phyloP scores from a whole-genome alignment of 2,113 vertebrate species.

The Notothenia coriiceps region DNA sequence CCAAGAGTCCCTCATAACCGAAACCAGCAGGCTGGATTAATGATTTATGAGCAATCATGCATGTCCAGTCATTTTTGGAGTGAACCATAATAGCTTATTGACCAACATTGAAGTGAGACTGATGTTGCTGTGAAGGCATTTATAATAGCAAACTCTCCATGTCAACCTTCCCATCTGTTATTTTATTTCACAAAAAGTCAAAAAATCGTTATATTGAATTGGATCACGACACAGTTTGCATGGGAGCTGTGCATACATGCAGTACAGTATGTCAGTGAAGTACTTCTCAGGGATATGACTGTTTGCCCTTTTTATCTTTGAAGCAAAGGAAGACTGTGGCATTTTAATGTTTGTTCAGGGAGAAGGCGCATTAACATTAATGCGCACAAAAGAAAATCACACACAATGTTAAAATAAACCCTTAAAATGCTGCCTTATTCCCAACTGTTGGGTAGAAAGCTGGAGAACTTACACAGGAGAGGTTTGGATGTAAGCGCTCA shows the following conservation, averaged over 20 bases:
- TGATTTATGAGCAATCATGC: conserved; percentile 46
- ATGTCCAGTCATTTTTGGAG: conserved; percentile 44
- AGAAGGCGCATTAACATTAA: conserved; percentile 33
- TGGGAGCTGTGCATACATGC: background rate
- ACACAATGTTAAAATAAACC: conserved; percentile 54
- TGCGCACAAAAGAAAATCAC: conserved; percentile 28
- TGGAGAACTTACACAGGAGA: conserved; percentile 22
- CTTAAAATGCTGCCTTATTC: conserved; percentile 27
- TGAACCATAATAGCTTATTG: conserved; percentile 56
- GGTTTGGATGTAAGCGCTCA: conserved; percentile 25
- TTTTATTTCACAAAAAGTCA: conserved; percentile 8
- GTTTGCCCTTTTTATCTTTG: conserved; percentile 40
- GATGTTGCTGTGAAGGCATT: conserved; percentile 43
- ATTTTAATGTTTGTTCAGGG: conserved; percentile 46
- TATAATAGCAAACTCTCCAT: conserved; percentile 28
- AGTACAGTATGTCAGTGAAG: background rate
- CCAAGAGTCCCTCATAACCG: conserved; percentile 22
- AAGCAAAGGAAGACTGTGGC: conserved; percentile 11
- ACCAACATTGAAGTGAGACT: conserved; percentile 52
- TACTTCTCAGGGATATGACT: conserved; percentile 21
- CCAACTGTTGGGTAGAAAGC: conserved; percentile 9
- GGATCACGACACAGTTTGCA: background rate
- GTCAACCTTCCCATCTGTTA: conserved; percentile 17
- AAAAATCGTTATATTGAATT: conserved; percentile 13
- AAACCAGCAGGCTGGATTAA: conserved; percentile 19